Evolutionary conservation across 2,113 vertebrate genomes (phyloP).

Genomic region (Nothocercus julius): DNA sequence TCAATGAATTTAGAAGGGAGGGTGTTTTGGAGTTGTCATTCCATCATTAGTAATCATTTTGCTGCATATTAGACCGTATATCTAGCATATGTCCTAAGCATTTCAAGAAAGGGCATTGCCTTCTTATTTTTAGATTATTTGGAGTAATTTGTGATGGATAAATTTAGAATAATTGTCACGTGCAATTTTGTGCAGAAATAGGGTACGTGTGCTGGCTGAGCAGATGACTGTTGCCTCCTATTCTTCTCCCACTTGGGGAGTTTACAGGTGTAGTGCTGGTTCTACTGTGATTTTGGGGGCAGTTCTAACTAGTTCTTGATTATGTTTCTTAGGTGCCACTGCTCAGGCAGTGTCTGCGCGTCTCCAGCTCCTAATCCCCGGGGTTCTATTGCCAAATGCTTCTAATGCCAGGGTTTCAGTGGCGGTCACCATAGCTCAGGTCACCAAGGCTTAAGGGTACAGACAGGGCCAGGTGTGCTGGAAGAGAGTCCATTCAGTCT

Average conservation of each 20-base stretch:
- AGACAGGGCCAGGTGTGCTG: not conserved
- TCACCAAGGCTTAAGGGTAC: not conserved
- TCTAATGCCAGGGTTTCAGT: not conserved
- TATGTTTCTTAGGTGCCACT: not conserved
- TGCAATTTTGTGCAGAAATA: not conserved
- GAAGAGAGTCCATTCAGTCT: not conserved
- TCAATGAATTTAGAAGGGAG: not conserved
- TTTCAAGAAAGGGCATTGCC: not conserved
- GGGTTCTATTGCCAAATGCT: not conserved
- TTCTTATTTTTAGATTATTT: not conserved
- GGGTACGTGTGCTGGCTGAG: not conserved
- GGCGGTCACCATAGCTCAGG: not conserved
- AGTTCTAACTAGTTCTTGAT: rapidly evolving
- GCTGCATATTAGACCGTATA: not conserved
- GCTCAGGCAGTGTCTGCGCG: not conserved
- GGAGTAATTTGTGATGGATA: not conserved
- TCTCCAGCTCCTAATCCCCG: not conserved
- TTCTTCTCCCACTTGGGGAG: not conserved
- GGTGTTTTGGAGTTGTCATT: not conserved
- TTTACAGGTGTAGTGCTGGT: not conserved
- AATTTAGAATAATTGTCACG: not conserved
- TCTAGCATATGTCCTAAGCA: not conserved
- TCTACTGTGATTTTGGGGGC: not conserved
- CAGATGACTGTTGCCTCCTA: not conserved
- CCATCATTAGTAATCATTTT: not conserved